Conservation (phyloP, 2,113 vertebrate genomes). For the Zeus faber region DNA sequence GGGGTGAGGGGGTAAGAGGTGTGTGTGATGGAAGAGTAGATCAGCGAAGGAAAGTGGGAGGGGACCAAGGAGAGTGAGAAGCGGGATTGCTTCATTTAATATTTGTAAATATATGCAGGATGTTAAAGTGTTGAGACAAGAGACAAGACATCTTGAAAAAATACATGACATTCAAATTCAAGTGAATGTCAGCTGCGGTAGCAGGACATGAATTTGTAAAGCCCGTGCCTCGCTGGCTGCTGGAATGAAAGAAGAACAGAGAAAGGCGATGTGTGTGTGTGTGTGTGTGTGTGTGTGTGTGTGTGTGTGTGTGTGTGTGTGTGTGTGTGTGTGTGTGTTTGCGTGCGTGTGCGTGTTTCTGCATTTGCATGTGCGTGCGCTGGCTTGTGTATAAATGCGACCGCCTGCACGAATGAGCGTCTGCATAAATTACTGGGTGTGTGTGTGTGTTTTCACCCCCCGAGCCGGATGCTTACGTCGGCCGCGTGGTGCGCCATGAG, state of each 20-base stretch:
- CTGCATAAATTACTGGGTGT: constrained; percentile 53
- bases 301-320: constrained; percentile 56
- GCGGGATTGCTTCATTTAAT: constrained; percentile 62
- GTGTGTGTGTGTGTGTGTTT: constrained; percentile 36
- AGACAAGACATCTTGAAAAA: constrained; percentile 52
- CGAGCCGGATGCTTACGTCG: constrained; percentile 62
- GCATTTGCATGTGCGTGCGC: constrained; percentile 5
- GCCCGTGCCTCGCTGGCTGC: constrained; percentile 53
- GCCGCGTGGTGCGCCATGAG: constrained; percentile 89
- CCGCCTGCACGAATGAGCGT: constrained; percentile 27
- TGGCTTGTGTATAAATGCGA: neutral
- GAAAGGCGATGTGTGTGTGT: constrained; percentile 65
- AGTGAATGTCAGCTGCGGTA: constrained; percentile 67
- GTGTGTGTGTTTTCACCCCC: constrained; percentile 30
- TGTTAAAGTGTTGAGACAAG: constrained; percentile 69
- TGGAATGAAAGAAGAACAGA: constrained; percentile 47
- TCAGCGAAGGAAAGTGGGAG: constrained; percentile 17
- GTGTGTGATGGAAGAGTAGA: constrained; percentile 20
- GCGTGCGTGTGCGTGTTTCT: constrained; percentile 8
- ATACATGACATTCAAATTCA: constrained; percentile 70
- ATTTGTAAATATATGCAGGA: constrained; percentile 75
- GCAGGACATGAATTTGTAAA: constrained; percentile 67
- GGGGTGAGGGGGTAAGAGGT: constrained; percentile 18
- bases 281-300: constrained; percentile 57
- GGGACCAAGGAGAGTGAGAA: constrained; percentile 12